Percentiles rank a stretch among this genome's conserved stretches.
Evolutionary conservation across 1,140 invertebrate genomes (phyloP).

Genomic region (Drosophila willistoni): DNA sequence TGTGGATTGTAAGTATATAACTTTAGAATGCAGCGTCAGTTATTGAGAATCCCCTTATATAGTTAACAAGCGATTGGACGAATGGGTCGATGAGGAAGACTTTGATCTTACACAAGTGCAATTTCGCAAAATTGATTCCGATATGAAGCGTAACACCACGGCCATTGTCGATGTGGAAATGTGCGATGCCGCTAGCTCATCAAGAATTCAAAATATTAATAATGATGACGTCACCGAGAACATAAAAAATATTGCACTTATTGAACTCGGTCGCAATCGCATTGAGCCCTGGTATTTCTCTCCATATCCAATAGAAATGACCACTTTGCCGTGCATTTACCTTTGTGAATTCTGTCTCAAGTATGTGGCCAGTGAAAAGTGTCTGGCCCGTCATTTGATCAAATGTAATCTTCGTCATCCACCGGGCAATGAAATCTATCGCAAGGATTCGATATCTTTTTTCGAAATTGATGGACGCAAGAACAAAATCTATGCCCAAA

Average conservation of each 20-base stretch:
- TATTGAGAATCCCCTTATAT: background rate
- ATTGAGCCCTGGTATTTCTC: slow-evolving; percentile 99
- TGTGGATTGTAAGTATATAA: slow-evolving; percentile 94
- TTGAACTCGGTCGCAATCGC: slow-evolving; percentile 95
- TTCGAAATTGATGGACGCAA: slow-evolving; percentile 99
- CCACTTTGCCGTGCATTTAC: slow-evolving; percentile 95
- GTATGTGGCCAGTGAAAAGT: slow-evolving; percentile 97
- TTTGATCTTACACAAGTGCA: slow-evolving; percentile 96
- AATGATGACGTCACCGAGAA: slow-evolving; percentile 97
- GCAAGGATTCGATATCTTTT: slow-evolving; percentile 97
- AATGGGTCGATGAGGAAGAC: slow-evolving; percentile 97
- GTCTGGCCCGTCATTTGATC: slow-evolving; percentile 94
- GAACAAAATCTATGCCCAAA: slow-evolving; percentile 99
- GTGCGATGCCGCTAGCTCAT: slow-evolving; percentile 84
- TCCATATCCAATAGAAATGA: slow-evolving; percentile 98
- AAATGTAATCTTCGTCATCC: slow-evolving; percentile 98
- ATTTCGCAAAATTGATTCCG: slow-evolving; percentile 86
- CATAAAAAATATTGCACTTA: slow-evolving; percentile 99
- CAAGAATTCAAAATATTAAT: slow-evolving; percentile 92
- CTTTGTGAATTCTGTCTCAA: slow-evolving; percentile 99
- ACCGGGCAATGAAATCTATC: slow-evolving; percentile 99
- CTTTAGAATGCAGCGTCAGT: background rate
- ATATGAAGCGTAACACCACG: slow-evolving; percentile 86
- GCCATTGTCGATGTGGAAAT: slow-evolving; percentile 55
- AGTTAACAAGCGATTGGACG: slow-evolving; percentile 99